Evolutionary conservation across 2,888 invertebrate genomes (phyloP), one percentile per base, ranked within the genome.

Genomic region (Yponomeuta plumbellus): DNA sequence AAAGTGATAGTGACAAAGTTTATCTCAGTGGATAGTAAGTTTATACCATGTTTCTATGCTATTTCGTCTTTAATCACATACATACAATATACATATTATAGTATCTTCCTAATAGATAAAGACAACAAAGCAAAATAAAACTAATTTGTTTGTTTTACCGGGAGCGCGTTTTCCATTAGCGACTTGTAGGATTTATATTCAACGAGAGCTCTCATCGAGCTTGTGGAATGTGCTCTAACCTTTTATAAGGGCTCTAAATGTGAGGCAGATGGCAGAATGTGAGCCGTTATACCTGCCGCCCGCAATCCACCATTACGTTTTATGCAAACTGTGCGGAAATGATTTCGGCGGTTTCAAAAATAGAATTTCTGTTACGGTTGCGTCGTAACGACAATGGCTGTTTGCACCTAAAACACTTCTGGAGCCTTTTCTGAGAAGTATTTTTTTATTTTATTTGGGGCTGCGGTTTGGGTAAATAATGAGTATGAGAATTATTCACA

Each of bases 161-260:
- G 13, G 17, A 52, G 17, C 17, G 44, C 44, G 82, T 85, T 83
- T 87, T 86, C 87, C 88, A 88, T 88, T 88, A 86, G 83, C 80
- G 84, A 57, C 83, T 85, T 87, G 86, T 88, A 88, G 86, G 86
- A 83, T 85, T 82, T 85, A 79, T 83, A 77, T 84, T 85, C 83
- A 83, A 77, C 83, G 80, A 80, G 80, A 79, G 80, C 78, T 75
- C 66, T 61, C 61, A 8, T 22, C 20, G 76, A 84, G 81, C 88
- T 86, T 83, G 87, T 88, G 88, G 84, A 88, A 88, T 86, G 85
- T 81, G 88, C 86, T 85, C 85, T 88, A 86, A 89, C 89, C 87
- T 89, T 89, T 89, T 89, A 89, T 87, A 89, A 86, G 87, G 88
- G 88, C 86, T 87, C 86, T 83, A 81, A 86, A 89, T 87, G 88